Conservation (phyloP, 2,888 invertebrate species). For the Tipula unca region DNA sequence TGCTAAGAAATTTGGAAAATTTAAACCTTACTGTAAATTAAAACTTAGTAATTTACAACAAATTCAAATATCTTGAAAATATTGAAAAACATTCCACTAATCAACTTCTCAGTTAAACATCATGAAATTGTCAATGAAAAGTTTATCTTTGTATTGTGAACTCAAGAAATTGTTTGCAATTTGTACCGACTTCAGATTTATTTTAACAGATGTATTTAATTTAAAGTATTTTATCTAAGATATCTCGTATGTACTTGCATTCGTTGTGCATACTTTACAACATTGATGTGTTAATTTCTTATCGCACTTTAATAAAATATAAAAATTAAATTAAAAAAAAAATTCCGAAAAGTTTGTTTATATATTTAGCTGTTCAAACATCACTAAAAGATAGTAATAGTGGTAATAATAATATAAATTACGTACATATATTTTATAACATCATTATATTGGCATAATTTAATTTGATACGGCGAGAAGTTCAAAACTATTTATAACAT, state of each 20-base stretch:
- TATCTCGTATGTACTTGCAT: not conserved
- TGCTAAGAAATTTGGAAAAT: too few species aligned
- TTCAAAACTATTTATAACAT: not conserved
- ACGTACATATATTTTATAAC: not conserved
- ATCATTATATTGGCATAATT: not conserved
- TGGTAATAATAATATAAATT: not conserved
- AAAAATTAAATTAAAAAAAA: not conserved
- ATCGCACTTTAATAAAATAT: not conserved
- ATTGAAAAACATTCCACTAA: too few species aligned
- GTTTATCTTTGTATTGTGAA: not conserved
- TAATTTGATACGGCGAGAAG: not conserved
- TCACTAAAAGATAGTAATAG: not conserved
- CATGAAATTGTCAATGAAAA: not conserved
- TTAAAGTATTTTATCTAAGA: not conserved
- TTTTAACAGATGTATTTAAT: not conserved
- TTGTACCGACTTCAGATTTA: not conserved
- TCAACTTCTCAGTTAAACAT: too few species aligned
- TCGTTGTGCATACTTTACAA: not conserved
- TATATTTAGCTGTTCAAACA: not conserved
- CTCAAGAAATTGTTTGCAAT: not conserved
- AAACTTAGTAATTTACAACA: too few species aligned
- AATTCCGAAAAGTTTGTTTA: not conserved
- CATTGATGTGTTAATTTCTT: not conserved
- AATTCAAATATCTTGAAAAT: too few species aligned
- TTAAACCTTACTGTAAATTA: too few species aligned